A percentile compares a stretch with the other conserved stretches of the same genome.
phyloP scores from a whole-genome alignment of 2,888 invertebrate genomes.

The Cheilosia vernalis region DNA sequence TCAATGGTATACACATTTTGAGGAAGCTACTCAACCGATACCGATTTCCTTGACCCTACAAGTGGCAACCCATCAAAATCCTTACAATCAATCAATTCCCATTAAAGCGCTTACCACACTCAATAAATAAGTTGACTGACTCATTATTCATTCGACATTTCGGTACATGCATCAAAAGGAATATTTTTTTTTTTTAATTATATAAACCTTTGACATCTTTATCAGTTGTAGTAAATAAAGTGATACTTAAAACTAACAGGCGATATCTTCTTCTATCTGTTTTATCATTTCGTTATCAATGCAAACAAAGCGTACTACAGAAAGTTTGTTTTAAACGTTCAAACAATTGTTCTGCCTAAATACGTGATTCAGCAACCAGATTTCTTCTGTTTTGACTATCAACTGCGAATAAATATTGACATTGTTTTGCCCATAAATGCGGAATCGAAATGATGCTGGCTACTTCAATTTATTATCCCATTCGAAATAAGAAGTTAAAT shows the following conservation, averaged over 20 bases:
- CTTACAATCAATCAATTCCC: no score
- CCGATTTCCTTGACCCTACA: no score
- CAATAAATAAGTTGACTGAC: no score
- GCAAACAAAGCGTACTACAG: background rate
- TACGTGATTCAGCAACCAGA: conserved; percentile 1
- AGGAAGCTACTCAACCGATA: no score
- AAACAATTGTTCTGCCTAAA: conserved; percentile 6
- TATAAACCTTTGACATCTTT: conserved; percentile 9
- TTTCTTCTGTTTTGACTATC: background rate
- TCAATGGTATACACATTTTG: no score
- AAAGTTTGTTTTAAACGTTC: background rate
- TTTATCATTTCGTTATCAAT: conserved; percentile 26
- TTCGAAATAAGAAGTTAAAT: background rate
- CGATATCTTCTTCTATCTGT: conserved; percentile 11
- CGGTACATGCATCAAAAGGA: no score
- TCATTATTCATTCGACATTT: no score
- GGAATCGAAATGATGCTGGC: background rate
- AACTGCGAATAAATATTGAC: background rate
- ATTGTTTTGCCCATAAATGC: background rate
- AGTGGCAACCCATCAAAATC: no score
- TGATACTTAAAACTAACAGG: conserved; percentile 7
- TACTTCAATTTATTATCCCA: background rate
- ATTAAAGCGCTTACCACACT: no score
- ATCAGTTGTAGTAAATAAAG: conserved; percentile 26
- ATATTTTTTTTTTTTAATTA: no score